A percentile compares a stretch with the other conserved stretches of the same genome.
Evolutionary conservation across 2,797 vertebrate genomes (phyloP).

Genomic region (Oryzias dopingdopingensis): DNA sequence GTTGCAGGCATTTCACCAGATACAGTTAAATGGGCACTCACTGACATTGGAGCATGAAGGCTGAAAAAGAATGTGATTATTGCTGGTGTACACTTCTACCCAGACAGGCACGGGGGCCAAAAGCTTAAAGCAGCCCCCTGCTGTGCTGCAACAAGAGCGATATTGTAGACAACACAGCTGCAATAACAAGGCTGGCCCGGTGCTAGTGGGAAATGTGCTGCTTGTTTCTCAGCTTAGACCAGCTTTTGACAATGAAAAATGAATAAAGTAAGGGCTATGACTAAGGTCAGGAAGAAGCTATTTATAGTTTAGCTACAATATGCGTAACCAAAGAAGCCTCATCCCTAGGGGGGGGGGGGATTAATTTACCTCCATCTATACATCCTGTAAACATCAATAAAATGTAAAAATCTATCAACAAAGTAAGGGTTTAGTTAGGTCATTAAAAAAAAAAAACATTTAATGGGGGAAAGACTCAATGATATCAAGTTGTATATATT

Average conservation of each 20-base stretch:
- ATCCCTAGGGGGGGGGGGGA: not conserved
- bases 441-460: no score
- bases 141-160: conserved; percentile 74
- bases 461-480: no score
- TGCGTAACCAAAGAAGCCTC: conserved; percentile 2
- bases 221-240: conserved; percentile 61
- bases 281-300: conserved; percentile 13
- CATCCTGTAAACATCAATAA: not conserved
- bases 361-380: not conserved
- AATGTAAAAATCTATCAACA: no score
- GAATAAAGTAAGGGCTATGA: conserved; percentile 20
- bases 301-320: conserved; percentile 1
- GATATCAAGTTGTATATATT: no score
- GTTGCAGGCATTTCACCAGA: conserved; percentile 25
- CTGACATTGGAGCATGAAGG: conserved; percentile 29
- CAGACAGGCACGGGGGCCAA: conserved; percentile 39
- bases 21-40: conserved; percentile 37
- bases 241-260: conserved; percentile 48
- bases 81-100: conserved; percentile 12
- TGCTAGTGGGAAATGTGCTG: conserved; percentile 58
- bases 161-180: conserved; percentile 78
- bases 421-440: no score
- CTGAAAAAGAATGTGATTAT: conserved; percentile 49
- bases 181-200: conserved; percentile 72
- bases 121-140: conserved; percentile 63